These are phyloP conservation scores for Agrenia bidenticulata DNA, from an alignment of 2,888 invertebrate genomes.

Conservation along the genomic window DNA sequence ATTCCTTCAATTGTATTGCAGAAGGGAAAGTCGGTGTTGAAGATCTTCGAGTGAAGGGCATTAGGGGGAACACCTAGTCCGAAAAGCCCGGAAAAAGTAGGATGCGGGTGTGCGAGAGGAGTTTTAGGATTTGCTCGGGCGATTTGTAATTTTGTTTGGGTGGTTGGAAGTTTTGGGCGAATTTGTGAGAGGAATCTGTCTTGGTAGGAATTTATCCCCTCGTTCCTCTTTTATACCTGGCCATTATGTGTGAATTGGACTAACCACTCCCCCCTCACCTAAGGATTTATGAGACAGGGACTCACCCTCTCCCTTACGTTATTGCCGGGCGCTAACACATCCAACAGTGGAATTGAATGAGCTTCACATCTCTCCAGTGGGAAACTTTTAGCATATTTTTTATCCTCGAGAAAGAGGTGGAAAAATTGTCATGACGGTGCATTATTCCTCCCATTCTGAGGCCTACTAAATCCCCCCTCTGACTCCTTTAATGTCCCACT, in stretches of 20 bases:
- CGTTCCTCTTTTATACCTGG: constrained; percentile 1
- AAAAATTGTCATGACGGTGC: constrained; percentile 12
- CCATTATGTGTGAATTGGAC: constrained; percentile 9
- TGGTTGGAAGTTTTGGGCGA: no score
- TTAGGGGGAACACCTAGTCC: no score
- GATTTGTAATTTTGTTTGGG: constrained; percentile 1
- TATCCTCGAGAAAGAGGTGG: constrained; percentile 8
- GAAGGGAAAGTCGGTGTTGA: no score
- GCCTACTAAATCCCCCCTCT: constrained; percentile 7
- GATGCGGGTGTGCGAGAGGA: no score
- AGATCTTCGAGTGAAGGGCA: no score
- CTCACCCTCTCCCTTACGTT: constrained; percentile 7
- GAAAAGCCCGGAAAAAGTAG: no score
- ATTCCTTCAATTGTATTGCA: no score
- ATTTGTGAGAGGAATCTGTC: background rate
- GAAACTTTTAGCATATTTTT: constrained; percentile 9
- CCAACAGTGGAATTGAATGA: constrained; percentile 1
- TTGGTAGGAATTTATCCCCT: background rate
- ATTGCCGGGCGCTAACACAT: background rate
- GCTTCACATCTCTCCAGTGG: background rate
- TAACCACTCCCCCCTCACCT: constrained; percentile 9
- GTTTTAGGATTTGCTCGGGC: background rate
- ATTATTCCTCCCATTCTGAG: constrained; percentile 10
- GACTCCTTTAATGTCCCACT: constrained; percentile 9
- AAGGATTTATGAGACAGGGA: constrained; percentile 3